Evolutionary conservation across 2,797 vertebrate species (phyloP).

Genomic region (Hemibagrus guttatus): DNA sequence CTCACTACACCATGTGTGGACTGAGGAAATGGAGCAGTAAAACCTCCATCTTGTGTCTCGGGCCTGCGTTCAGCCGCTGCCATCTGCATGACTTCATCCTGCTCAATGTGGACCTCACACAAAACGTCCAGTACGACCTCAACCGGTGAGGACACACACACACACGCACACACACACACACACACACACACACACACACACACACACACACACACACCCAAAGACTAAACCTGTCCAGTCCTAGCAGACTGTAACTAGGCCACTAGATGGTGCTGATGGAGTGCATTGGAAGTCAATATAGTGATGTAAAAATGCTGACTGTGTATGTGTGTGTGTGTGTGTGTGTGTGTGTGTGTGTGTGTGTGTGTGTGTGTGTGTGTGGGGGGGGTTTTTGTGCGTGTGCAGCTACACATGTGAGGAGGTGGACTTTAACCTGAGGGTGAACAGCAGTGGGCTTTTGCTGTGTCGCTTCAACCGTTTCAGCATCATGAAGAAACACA

Average conservation of each 20-base stretch:
- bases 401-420: slow-evolving; percentile 95
- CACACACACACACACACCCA: not conserved
- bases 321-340: slow-evolving; percentile 27
- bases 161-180: not conserved
- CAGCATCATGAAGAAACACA: slow-evolving; percentile 97
- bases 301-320: not conserved
- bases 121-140: slow-evolving; percentile 96
- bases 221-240: not conserved
- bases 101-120: slow-evolving; percentile 94
- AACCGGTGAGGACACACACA: slow-evolving; percentile 83
- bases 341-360: slow-evolving; percentile 37
- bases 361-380: slow-evolving; percentile 30
- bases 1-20: slow-evolving; percentile 89
- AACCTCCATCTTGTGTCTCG: slow-evolving; percentile 68
- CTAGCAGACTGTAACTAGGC: not conserved
- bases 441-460: slow-evolving; percentile 91
- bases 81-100: slow-evolving; percentile 92
- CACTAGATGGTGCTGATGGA: not conserved
- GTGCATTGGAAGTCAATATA: not conserved
- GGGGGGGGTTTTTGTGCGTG: too few relatives aligned
- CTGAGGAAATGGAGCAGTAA: slow-evolving; percentile 90
- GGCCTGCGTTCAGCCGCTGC: slow-evolving; percentile 84
- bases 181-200: not conserved
- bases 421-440: slow-evolving; percentile 94
- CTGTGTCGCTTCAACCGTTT: slow-evolving; percentile 97